Conservation (phyloP, 2,113 vertebrate species). For the Serilophus lunatus region DNA sequence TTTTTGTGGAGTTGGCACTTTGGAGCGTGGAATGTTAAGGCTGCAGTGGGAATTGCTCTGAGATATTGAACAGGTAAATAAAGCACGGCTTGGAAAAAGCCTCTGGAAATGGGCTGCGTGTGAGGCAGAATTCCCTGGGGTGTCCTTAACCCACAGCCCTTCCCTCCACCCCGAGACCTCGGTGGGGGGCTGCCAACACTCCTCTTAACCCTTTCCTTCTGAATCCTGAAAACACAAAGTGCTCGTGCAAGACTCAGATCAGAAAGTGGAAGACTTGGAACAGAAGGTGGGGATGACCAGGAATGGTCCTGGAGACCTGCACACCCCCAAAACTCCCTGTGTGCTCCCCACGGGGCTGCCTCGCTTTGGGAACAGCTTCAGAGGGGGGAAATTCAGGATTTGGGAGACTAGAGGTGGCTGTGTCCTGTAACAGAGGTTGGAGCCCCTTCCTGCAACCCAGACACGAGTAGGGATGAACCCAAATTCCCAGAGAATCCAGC, state of each 20-base stretch:
- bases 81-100: slow-evolving; percentile 28
- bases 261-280: background rate
- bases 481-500: background rate
- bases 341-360: fast-evolving
- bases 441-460: background rate
- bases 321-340: fast-evolving
- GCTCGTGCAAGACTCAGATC: fast-evolving
- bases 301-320: background rate
- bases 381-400: background rate
- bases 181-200: background rate
- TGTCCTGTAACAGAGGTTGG: background rate
- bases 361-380: background rate
- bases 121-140: background rate
- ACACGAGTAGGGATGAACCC: background rate
- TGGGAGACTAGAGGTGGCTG: fast-evolving
- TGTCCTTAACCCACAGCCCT: background rate
- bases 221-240: background rate
- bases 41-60: slow-evolving; percentile 39
- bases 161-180: background rate
- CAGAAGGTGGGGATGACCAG: background rate
- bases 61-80: slow-evolving; percentile 62
- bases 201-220: background rate
- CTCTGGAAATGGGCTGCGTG: background rate
- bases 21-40: background rate
- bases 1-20: slow-evolving; percentile 16